Evolutionary conservation across 2,113 vertebrate species (phyloP).

Genomic region (Thamnophis sirtalis): DNA sequence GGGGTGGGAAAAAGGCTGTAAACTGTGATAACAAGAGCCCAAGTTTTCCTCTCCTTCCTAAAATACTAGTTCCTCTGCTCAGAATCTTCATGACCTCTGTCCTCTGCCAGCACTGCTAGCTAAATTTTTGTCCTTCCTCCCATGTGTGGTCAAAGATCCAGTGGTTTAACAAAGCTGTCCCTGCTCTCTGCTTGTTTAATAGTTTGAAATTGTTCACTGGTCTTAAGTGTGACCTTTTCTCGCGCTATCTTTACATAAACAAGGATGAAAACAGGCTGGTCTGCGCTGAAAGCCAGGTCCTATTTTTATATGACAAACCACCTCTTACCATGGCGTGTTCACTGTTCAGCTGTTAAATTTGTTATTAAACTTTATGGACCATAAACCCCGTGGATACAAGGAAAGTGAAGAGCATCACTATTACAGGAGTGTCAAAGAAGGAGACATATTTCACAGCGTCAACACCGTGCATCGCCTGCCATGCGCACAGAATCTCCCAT

Average conservation of each 20-base stretch:
- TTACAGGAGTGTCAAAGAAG: slow-evolving; percentile 70
- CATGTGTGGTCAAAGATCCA: not conserved
- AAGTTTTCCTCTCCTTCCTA: not conserved
- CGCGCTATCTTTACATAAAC: fast-evolving
- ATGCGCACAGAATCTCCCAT: slow-evolving; percentile 7
- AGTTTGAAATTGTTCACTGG: not conserved
- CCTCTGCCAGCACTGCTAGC: not conserved
- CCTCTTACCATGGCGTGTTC: slow-evolving; percentile 58
- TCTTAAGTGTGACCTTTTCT: not conserved
- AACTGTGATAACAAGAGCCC: not conserved
- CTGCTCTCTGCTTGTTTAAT: not conserved
- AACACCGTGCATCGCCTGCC: slow-evolving; percentile 43
- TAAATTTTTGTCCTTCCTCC: not conserved
- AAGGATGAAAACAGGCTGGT: slow-evolving; percentile 13
- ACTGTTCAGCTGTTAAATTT: slow-evolving; percentile 75
- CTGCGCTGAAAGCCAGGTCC: slow-evolving; percentile 48
- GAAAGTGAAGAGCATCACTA: slow-evolving; percentile 67
- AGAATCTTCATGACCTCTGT: not conserved
- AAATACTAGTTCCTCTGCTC: not conserved
- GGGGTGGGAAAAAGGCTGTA: not conserved
- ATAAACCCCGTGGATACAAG: slow-evolving; percentile 76
- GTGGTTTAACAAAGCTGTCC: not conserved
- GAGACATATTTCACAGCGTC: slow-evolving; percentile 69
- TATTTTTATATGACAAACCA: slow-evolving; percentile 46
- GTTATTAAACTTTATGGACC: slow-evolving; percentile 83